phyloP scores from a whole-genome alignment of 1,140 invertebrate genomes.

The Trachymyrmex septentrionalis region DNA sequence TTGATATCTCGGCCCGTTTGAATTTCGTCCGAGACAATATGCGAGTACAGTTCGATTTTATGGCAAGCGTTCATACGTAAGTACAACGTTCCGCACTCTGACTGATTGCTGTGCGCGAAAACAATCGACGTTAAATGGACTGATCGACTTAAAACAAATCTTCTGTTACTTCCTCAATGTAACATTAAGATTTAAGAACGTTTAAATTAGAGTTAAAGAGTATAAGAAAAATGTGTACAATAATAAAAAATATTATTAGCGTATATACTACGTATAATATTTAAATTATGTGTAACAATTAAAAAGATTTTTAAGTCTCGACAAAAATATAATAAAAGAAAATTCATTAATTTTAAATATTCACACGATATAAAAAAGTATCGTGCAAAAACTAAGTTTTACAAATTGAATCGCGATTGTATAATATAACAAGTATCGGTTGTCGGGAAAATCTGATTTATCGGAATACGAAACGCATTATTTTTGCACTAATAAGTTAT shows the following conservation, averaged over 20 bases:
- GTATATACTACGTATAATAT: background rate
- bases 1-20: background rate
- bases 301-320: background rate
- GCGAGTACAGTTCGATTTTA: slow-evolving; percentile 49
- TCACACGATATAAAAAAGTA: background rate
- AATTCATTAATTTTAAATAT: background rate
- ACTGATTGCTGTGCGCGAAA: slow-evolving; percentile 80
- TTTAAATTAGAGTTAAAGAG: background rate
- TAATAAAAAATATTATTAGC: background rate
- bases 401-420: slow-evolving; percentile 2
- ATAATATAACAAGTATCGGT: background rate
- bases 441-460: background rate
- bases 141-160: background rate
- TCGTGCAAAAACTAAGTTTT: background rate
- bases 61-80: slow-evolving; percentile 65
- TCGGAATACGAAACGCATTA: background rate
- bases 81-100: slow-evolving; percentile 77
- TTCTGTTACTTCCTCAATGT: background rate
- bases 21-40: slow-evolving; percentile 26
- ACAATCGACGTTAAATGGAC: slow-evolving; percentile 73
- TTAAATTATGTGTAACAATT: background rate
- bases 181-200: too few relatives aligned
- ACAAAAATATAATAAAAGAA: background rate
- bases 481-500: slow-evolving; percentile 45
- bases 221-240: background rate